Percentiles rank a stretch among this genome's conserved stretches.
These are phyloP conservation scores for Drosophila navojoa DNA, from an alignment of 1,140 invertebrate genomes.

Conservation along the genomic window DNA sequence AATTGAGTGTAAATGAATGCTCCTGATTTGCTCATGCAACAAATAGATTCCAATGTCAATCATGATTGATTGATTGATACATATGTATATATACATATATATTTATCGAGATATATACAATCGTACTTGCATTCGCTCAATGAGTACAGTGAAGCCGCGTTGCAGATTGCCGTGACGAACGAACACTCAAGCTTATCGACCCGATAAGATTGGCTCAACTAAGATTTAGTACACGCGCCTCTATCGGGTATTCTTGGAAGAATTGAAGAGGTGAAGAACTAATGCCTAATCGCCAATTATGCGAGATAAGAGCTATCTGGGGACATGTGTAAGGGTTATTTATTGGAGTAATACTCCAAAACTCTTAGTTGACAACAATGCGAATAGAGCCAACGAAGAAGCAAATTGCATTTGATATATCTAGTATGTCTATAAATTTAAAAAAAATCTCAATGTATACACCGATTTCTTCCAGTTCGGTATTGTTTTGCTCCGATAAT, in stretches of 20 bases:
- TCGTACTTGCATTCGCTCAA: conserved; percentile 11
- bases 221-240: conserved; percentile 10
- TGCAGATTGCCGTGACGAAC: neutral
- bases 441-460: no score
- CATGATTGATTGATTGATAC: no score
- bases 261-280: conserved; percentile 8
- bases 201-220: conserved; percentile 23
- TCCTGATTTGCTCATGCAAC: no score
- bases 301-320: conserved; percentile 10
- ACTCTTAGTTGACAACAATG: neutral
- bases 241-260: conserved; percentile 19
- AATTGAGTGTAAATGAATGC: no score
- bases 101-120: no score
- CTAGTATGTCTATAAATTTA: no score
- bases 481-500: no score
- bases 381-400: neutral
- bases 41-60: no score
- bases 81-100: no score
- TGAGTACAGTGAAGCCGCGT: neutral
- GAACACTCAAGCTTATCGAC: conserved; percentile 10
- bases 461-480: no score
- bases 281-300: conserved; percentile 38
- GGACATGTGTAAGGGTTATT: neutral
- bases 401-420: no score
- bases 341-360: neutral